Evolutionary conservation across 1,140 invertebrate species (phyloP).

Genomic region (Dysdera silvatica): DNA sequence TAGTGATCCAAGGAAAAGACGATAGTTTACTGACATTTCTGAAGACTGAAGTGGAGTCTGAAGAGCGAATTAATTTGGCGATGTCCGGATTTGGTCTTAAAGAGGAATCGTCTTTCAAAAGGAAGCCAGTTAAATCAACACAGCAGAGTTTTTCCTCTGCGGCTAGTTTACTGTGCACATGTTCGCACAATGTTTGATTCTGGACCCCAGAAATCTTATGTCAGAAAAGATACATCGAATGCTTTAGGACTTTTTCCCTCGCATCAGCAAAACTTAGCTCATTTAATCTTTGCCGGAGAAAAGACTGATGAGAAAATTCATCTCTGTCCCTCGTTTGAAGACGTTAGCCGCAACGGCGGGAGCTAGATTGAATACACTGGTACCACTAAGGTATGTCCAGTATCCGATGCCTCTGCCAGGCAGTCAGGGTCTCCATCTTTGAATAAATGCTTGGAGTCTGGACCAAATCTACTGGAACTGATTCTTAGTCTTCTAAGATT

Average conservation of each 20-base stretch:
- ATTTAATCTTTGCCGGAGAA: neutral
- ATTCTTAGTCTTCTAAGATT: neutral
- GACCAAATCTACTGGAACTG: slow-evolving; percentile 25
- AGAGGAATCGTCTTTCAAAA: neutral
- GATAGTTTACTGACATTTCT: neutral
- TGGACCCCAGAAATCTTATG: neutral
- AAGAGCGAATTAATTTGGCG: too few relatives aligned
- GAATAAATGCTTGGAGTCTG: slow-evolving; percentile 23
- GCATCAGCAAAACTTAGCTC: neutral
- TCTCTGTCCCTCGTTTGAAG: too few relatives aligned
- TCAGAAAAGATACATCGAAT: neutral
- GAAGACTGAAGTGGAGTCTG: slow-evolving; percentile 2
- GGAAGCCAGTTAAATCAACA: neutral
- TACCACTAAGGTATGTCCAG: slow-evolving; percentile 32
- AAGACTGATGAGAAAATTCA: too few relatives aligned
- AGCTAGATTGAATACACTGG: slow-evolving; percentile 9
- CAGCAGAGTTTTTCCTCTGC: neutral
- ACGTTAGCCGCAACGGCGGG: too few relatives aligned
- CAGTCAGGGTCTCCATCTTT: slow-evolving; percentile 17
- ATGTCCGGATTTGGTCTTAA: neutral
- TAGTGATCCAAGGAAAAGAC: neutral
- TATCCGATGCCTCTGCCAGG: slow-evolving; percentile 34
- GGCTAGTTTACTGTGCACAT: neutral
- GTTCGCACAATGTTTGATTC: neutral
- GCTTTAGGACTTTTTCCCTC: neutral